phyloP scores from a whole-genome alignment of 53 echinoderm and acorn worm genomes.

The Zoroaster sp. region DNA sequence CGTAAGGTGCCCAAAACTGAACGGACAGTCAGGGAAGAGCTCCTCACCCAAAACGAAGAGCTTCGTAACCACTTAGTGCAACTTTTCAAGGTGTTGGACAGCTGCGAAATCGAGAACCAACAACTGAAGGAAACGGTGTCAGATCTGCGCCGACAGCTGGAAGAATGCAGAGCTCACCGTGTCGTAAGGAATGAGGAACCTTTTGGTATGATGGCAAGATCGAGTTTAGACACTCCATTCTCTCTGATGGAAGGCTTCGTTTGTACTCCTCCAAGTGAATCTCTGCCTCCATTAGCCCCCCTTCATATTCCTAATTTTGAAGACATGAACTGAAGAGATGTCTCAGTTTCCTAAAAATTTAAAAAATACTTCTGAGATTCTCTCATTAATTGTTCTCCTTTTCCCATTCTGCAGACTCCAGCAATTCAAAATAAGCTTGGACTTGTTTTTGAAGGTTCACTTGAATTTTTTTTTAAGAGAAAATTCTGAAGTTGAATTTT shows the following conservation, averaged over 20 bases:
- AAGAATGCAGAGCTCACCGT: constrained; percentile 14
- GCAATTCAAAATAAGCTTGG: too few species aligned
- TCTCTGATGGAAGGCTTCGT: constrained; percentile 21
- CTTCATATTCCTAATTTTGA: constrained; percentile 21
- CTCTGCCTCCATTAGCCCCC: constrained; percentile 1
- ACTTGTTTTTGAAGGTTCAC: too few species aligned
- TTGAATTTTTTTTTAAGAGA: too few species aligned
- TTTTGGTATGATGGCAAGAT: background rate
- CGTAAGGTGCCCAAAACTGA: background rate
- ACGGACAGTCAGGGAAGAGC: background rate
- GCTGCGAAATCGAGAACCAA: constrained; percentile 77
- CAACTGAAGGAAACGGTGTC: constrained; percentile 47
- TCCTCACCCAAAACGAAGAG: constrained; percentile 55
- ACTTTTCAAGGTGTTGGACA: constrained; percentile 65
- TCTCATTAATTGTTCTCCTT: too few species aligned
- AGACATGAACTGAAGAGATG: background rate
- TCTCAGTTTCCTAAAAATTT: too few species aligned
- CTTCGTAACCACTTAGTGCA: constrained; percentile 65
- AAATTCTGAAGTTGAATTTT: too few species aligned
- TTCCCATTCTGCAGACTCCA: too few species aligned
- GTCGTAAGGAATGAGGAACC: background rate
- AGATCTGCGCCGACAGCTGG: constrained; percentile 49
- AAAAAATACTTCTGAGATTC: too few species aligned
- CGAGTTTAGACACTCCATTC: constrained; percentile 5
- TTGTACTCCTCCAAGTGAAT: background rate